Evolutionary conservation across 2,113 vertebrate genomes (phyloP), one percentile per base, ranked within the genome.

Genomic region (Lagopus muta): DNA sequence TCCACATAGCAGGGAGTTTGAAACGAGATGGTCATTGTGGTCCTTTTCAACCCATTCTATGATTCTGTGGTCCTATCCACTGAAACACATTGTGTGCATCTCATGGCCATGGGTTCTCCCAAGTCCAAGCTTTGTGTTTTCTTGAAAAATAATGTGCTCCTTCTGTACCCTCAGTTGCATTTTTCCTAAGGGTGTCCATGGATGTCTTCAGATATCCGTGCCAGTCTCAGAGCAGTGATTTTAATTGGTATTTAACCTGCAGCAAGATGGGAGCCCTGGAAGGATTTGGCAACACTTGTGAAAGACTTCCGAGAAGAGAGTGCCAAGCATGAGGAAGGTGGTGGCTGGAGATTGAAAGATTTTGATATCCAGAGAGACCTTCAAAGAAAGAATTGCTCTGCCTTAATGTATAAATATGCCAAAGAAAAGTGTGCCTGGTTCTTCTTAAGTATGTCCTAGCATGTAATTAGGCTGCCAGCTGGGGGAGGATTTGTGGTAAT

Each of bases 401-500:
- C 48, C 25, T 88, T 90, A 7, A 82, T 81, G 64, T 77, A 55
- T 77, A 78, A 76, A 89, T 47, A 54, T 62, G 67, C 79, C 79
- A 87, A 40, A 70, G 18, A 70, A 88, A 84, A 48, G 66, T 65
- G 27, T 70, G 69, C 43, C 43, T 91, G 61, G 43, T 38, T 5
- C 1, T 76, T 67, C 82, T 93, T 76, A 62, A 84, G 47, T 69
- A 83, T 10, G 48, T 67, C 50, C 61, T 42, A 73, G 54, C 40
- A 24, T 74, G 82, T 81, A 69, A 85, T 95, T 73, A 85, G n/a
- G 52, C 65, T 94, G 92, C 79, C 86, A 85, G 54, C n/a, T 54
- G 82, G 87, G 54, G 67, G 70, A 83, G 65, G 89, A 76, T 83
- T 83, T 67, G 64, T 62, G 38, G 58, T n/a, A 80, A 16, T 0